Conservation (phyloP, 2,797 vertebrate genomes). For the Argya squamiceps region DNA sequence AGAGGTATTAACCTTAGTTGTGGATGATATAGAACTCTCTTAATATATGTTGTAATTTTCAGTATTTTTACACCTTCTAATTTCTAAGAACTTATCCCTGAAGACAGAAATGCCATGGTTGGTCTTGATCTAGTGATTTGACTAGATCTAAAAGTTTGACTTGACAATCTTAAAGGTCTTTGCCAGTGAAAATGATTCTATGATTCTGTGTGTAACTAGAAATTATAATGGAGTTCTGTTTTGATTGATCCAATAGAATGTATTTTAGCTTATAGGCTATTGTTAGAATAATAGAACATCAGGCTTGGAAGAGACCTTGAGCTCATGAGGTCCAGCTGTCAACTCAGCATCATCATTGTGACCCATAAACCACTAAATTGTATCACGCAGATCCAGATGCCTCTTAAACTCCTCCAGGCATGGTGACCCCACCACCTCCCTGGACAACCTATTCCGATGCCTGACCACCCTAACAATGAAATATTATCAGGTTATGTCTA, state of each 20-base stretch:
- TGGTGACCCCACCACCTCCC: background rate
- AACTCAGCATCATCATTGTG: background rate
- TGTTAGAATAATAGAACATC: background rate
- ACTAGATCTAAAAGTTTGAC: background rate
- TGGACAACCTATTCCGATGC: background rate
- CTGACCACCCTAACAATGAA: background rate
- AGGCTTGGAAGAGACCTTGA: background rate
- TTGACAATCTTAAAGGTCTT: background rate
- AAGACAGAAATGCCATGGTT: background rate
- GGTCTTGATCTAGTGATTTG: background rate
- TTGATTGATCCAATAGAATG: background rate
- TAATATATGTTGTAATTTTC: background rate
- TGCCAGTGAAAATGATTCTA: background rate
- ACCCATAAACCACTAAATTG: background rate
- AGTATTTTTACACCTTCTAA: background rate
- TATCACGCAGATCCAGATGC: background rate
- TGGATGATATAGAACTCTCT: background rate
- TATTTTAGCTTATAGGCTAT: background rate
- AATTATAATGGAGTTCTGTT: background rate
- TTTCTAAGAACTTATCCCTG: background rate
- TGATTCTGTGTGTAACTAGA: background rate
- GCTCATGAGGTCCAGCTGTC: background rate
- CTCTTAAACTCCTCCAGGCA: background rate
- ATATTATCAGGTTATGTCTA: background rate
- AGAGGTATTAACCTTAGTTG: background rate